A percentile compares a stretch with the other conserved stretches of the same genome.
Evolutionary conservation across 1,140 invertebrate species (phyloP).

Genomic region (Lucilia sericata): DNA sequence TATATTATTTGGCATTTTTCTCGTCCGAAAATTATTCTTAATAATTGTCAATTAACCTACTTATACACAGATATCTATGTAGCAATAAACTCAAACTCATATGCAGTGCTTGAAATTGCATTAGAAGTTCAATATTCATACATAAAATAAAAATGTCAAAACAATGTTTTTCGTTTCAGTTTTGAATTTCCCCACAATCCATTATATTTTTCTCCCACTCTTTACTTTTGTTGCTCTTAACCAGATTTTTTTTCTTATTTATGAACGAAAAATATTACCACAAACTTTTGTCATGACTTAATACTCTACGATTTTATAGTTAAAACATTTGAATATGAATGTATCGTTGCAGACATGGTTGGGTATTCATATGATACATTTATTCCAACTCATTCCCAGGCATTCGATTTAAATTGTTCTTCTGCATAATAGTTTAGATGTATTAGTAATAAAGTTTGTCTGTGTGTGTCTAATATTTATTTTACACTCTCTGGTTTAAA

Average conservation of each 20-base stretch:
- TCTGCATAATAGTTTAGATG: not conserved
- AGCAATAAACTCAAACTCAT: not conserved
- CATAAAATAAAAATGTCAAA: not conserved
- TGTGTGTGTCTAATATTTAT: not conserved
- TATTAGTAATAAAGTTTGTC: not conserved
- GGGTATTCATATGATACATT: not conserved
- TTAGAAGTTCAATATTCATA: not conserved
- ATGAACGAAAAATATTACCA: not conserved
- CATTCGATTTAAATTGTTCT: not conserved
- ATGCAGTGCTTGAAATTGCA: not conserved
- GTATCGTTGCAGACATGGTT: not conserved
- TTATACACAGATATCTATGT: not conserved
- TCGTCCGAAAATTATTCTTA: not conserved
- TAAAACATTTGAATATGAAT: not conserved
- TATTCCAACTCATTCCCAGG: not conserved
- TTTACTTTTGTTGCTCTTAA: not conserved
- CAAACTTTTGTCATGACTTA: slow-evolving; percentile 20
- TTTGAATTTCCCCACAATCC: not conserved
- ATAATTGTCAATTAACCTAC: not conserved
- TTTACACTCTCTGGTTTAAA: not conserved
- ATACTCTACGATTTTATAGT: slow-evolving; percentile 8
- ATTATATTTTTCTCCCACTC: not conserved
- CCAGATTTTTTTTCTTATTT: not conserved
- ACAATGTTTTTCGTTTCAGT: not conserved
- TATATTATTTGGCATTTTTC: no score